Evolutionary conservation across 2,888 invertebrate species (phyloP).

Genomic region (Anodontia alba): DNA sequence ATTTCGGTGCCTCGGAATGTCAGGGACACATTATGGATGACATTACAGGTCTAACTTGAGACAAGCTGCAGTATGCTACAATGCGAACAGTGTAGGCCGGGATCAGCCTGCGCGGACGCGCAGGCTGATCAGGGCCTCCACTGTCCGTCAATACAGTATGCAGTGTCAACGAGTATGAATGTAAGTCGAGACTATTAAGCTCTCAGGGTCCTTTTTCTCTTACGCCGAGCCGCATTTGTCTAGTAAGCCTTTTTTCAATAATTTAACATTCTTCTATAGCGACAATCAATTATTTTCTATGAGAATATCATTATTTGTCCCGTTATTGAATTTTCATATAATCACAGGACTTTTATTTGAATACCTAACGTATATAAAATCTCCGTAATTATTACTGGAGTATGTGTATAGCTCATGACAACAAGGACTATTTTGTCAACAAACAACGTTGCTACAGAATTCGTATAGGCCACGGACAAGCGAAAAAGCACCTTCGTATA

Average conservation of each 20-base stretch:
- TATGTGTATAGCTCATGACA: neutral
- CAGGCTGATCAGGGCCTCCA: no score
- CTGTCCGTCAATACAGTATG: neutral
- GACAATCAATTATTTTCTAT: slow-evolving; percentile 11
- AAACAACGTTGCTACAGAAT: neutral
- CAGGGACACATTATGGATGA: no score
- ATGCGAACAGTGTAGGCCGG: neutral
- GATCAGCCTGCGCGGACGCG: neutral
- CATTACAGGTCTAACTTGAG: neutral
- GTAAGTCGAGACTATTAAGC: no score
- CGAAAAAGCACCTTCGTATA: no score
- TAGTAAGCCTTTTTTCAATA: slow-evolving; percentile 5
- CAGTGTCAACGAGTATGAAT: no score
- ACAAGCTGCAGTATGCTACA: neutral
- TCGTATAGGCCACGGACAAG: no score
- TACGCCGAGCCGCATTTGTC: no score
- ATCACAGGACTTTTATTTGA: neutral
- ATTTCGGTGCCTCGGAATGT: no score
- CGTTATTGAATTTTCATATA: neutral
- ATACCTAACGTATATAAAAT: neutral
- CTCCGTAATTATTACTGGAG: slow-evolving; percentile 2
- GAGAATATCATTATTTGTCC: neutral
- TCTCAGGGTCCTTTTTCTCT: no score
- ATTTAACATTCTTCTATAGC: neutral
- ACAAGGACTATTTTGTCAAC: neutral